These are phyloP conservation scores for Scophthalmus maximus DNA, from an alignment of 2,113 vertebrate genomes.

Conservation along the genomic window DNA sequence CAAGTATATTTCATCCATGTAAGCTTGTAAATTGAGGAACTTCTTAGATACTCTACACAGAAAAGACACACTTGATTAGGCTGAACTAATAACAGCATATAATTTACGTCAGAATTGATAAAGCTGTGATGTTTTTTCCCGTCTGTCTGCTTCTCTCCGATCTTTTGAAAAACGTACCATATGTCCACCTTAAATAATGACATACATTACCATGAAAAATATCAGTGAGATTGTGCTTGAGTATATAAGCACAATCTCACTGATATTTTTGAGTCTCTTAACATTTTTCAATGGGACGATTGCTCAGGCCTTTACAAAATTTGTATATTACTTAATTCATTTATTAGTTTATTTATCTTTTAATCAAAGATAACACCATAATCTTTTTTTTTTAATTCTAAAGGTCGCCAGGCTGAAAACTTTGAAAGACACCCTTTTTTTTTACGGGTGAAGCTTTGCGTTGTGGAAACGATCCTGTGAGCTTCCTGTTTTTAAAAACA, in stretches of 20 bases:
- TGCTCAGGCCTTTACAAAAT: too few relatives aligned
- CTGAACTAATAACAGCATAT: background rate
- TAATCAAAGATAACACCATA: too few relatives aligned
- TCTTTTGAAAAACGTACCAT: background rate
- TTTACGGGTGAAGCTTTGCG: background rate
- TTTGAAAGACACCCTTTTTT: background rate
- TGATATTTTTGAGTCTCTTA: too few relatives aligned
- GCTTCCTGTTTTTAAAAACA: background rate
- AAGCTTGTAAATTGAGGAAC: constrained; percentile 2
- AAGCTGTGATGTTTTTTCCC: too few relatives aligned
- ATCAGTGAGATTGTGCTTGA: too few relatives aligned
- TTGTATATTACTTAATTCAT: too few relatives aligned
- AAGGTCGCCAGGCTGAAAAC: background rate
- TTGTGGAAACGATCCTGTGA: background rate
- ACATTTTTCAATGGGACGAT: too few relatives aligned
- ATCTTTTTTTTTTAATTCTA: background rate
- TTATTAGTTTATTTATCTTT: too few relatives aligned
- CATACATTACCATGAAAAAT: too few relatives aligned
- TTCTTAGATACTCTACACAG: background rate
- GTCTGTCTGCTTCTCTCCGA: too few relatives aligned
- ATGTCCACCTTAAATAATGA: background rate
- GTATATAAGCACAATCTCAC: too few relatives aligned
- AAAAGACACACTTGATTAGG: background rate
- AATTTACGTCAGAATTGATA: background rate
- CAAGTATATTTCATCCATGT: background rate